Evolutionary conservation across 37 sponge, comb jelly and placozoan genomes (phyloP), one percentile per base, ranked within the genome.

Genomic region (Halichondria panicea): DNA sequence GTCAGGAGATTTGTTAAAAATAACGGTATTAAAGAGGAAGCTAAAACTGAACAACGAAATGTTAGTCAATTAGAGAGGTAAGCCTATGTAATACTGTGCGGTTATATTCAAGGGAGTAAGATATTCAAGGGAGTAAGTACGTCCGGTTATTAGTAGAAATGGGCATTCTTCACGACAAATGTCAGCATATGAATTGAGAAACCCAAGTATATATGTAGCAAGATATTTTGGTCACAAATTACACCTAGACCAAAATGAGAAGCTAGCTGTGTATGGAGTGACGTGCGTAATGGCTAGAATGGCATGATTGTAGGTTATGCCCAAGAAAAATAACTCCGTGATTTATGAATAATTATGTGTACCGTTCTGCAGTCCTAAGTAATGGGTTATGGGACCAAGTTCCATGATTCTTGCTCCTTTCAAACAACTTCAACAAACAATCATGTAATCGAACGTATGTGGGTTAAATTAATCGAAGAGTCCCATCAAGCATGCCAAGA

Each of bases 381-480:
- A 34, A 28, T 41, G 67, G 78, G 12, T 35, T 77, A 8, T 77
- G 78, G 78, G 50, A 77, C n/a, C 78, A 77, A 66, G 35, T 77
- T 15, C 54, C 5, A 9, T 45, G 32, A 25, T 69, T 48, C 52
- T 24, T 52, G 52, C 12, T 69, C 42, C 25, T 9, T 11, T 5
- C 66, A 63, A 65, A 65, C 55, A 46, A 77, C 67, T n/a, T 52
- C 62, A 19, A 39, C 24, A 21, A 6, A 12, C 25, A 77, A 77
- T 37, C 66, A 63, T 35, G 55, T 61, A 6, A 77, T 77, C 9
- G 66, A 77, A 36, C 13, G 63, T 13, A 40, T 77, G 9, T 77
- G 78, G 78, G 65, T 50, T n/a, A 67, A 77, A 41, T 22, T 77
- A 77, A 77, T 27, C 78, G 37, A 7, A 46, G 78, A 7, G 78